Evolutionary conservation across 1,140 invertebrate species (phyloP), one percentile per base, ranked within the genome.

Genomic region (Macrostomum lignano): DNA sequence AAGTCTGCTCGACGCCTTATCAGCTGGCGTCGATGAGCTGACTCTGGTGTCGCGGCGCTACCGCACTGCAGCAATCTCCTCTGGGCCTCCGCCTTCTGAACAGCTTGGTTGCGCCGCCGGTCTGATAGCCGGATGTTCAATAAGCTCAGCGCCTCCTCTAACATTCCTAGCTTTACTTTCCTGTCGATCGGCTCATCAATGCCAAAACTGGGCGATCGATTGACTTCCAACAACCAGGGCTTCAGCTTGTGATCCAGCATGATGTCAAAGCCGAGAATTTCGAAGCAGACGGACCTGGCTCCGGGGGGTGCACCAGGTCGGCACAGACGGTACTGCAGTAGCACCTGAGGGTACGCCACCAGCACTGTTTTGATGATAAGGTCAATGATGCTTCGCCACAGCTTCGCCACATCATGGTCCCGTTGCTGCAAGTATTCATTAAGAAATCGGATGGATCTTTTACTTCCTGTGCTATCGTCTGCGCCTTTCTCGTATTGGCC

Each of bases 221-320:
- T 32, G 5, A 32, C 75, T 59, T 82, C 77, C 29, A 84, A 57
- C 21, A 84, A 64, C 41, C 67, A 73, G 1, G 77, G 75, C 46
- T 73, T 73, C n/a, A 79, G 49, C 43, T 72, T 72, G 50, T 69
- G 67, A 49, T 81, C 75, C 14, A 84, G 57, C 15, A 84, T 53
- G 15, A 58, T 45, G 38, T 58, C 55, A 45, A 58, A 58, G 15
- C 55, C 55, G 5, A 58, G 45, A 37, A 58, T 44, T 39, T 58
- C 55, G 40, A 57, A 58, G 9, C 26, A 15, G 9, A 28, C 26
- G n/a, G 38, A 25, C 17, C 37, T 36, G 11, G 33, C 22, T 5
- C 19, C 30, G 5, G 40, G 32, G 7, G 44, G 34, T 15, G 47
- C 44, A 7, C 54, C 52, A 6, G 55, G 54, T 17, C 55, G 42